These are phyloP conservation scores for Macrostomum cliftonense DNA, from an alignment of 2,888 invertebrate species.

Conservation along the genomic window DNA sequence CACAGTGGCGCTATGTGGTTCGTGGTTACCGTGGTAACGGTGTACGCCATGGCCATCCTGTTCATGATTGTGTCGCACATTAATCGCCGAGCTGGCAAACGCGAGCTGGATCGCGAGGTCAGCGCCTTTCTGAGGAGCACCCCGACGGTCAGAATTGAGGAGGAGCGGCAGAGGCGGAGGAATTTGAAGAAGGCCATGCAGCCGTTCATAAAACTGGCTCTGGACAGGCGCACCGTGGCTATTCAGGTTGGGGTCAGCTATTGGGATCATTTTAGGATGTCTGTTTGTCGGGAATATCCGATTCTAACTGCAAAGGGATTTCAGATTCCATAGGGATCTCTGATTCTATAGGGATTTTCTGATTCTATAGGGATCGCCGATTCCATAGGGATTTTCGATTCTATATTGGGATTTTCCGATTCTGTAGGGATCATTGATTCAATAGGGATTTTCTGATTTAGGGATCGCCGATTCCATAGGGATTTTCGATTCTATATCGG, in stretches of 20 bases:
- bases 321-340: too few relatives aligned
- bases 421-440: too few relatives aligned
- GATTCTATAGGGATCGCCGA: too few relatives aligned
- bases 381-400: too few relatives aligned
- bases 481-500: too few relatives aligned
- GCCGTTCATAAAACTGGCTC: background rate
- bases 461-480: too few relatives aligned
- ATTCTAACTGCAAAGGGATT: too few relatives aligned
- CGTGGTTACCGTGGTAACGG: background rate
- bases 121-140: background rate
- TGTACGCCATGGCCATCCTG: background rate
- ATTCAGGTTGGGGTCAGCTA: background rate
- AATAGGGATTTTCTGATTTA: too few relatives aligned
- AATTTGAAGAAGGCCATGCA: background rate
- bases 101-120: background rate
- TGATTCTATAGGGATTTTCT: too few relatives aligned
- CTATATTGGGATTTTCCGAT: too few relatives aligned
- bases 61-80: background rate
- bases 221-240: background rate
- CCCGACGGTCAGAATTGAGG: background rate
- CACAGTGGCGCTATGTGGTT: background rate
- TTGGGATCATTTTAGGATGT: background rate
- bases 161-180: background rate
- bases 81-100: background rate
- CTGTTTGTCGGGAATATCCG: too few relatives aligned